These are phyloP conservation scores for Larimichthys crocea DNA, from an alignment of 2,113 vertebrate genomes.

Conservation along the genomic window DNA sequence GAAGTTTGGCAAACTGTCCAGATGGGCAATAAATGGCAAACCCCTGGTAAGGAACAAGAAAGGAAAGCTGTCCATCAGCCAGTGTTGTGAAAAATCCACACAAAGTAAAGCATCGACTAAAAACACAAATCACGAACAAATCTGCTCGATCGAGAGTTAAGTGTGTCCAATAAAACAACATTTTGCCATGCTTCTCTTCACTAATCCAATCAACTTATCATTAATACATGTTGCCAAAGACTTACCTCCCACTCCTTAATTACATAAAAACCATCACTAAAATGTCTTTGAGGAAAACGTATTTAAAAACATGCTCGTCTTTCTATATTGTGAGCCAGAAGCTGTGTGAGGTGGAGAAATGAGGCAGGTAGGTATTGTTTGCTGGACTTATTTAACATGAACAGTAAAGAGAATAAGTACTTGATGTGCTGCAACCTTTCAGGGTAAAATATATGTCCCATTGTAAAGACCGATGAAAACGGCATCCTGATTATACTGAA, in stretches of 20 bases:
- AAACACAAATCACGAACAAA: not conserved
- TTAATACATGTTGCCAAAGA: not conserved
- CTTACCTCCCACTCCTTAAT: not conserved
- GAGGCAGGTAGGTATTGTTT: not conserved
- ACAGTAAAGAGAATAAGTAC: not conserved
- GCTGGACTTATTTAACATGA: not conserved
- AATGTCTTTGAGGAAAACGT: not conserved
- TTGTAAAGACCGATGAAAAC: not conserved
- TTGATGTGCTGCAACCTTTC: not conserved
- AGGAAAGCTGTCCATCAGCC: not conserved
- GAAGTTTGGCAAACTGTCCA: conserved; percentile 99
- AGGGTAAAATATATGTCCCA: not conserved
- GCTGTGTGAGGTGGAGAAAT: not conserved
- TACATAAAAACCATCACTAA: not conserved
- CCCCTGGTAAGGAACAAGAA: conserved; percentile 83
- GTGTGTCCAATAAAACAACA: not conserved
- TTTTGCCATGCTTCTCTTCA: not conserved
- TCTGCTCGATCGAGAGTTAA: not conserved
- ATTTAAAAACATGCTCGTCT: not conserved
- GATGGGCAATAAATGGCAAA: conserved; percentile 96
- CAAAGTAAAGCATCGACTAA: not conserved
- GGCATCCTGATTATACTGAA: not conserved
- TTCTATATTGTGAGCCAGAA: not conserved
- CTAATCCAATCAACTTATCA: not conserved
- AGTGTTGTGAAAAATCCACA: not conserved